These are phyloP conservation scores for Alfaro cultratus DNA, from an alignment of 2,797 vertebrate genomes.

Conservation along the genomic window DNA sequence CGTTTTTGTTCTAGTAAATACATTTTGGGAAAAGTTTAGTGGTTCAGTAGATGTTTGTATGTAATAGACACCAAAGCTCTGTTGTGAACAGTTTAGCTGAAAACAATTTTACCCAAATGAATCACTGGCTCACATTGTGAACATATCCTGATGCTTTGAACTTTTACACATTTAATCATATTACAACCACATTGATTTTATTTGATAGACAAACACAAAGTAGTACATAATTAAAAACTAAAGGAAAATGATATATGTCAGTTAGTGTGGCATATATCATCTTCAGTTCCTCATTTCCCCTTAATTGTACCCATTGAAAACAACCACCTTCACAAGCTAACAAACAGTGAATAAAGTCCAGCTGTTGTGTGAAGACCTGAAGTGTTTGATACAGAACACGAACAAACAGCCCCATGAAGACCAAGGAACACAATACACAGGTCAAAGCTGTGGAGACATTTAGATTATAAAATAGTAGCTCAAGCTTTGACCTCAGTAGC, in stretches of 20 bases:
- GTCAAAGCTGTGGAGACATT: not conserved
- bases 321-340: not conserved
- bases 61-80: not conserved
- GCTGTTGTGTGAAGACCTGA: not conserved
- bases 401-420: not conserved
- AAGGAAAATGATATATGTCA: not conserved
- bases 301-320: not conserved
- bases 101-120: not conserved
- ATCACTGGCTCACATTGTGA: not conserved
- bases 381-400: not conserved
- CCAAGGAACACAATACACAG: not conserved
- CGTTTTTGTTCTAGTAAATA: not conserved
- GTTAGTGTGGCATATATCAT: not conserved
- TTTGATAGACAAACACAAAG: not conserved
- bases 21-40: not conserved
- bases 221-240: not conserved
- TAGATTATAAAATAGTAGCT: not conserved
- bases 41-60: not conserved
- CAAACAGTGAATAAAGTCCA: not conserved
- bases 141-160: not conserved
- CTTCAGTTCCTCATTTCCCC: not conserved
- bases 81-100: not conserved
- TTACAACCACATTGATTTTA: not conserved
- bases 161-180: not conserved
- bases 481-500: not conserved